phyloP scores from a whole-genome alignment of 2,797 vertebrate species.

The Hippopotamyrus pictus region DNA sequence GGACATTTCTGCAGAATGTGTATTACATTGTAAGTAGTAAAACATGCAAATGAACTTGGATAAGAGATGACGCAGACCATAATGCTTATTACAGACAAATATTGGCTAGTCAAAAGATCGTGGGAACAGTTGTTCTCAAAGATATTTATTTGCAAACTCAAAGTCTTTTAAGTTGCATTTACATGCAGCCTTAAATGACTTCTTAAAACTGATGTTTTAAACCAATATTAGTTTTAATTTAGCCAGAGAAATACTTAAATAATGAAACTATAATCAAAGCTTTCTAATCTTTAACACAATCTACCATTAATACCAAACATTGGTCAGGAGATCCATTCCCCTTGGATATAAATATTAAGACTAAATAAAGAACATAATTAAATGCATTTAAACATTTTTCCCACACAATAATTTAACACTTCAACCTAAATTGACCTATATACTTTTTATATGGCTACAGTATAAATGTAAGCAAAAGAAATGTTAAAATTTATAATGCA shows the following conservation, averaged over 20 bases:
- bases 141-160: constrained; percentile 27
- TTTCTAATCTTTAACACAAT: constrained; percentile 7
- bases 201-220: constrained; percentile 14
- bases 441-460: constrained; percentile 38
- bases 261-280: constrained; percentile 1
- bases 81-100: background rate
- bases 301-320: background rate
- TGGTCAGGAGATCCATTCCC: constrained; percentile 18
- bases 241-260: constrained; percentile 6
- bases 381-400: constrained; percentile 24
- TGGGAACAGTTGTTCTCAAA: constrained; percentile 5
- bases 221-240: constrained; percentile 7
- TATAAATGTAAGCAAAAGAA: constrained; percentile 31
- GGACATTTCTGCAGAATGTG: background rate
- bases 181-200: constrained; percentile 19
- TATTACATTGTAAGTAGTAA: background rate
- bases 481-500: background rate
- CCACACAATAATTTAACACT: constrained; percentile 29
- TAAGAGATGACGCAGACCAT: background rate
- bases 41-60: background rate
- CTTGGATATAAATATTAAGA: constrained; percentile 35
- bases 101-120: background rate
- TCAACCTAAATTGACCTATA: constrained; percentile 24
- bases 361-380: constrained; percentile 26
- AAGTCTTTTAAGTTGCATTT: constrained; percentile 12